A percentile compares a stretch with the other conserved stretches of the same genome.
phyloP scores from a whole-genome alignment of 92 coral and sea anemone species.

The Actinostola sp. region DNA sequence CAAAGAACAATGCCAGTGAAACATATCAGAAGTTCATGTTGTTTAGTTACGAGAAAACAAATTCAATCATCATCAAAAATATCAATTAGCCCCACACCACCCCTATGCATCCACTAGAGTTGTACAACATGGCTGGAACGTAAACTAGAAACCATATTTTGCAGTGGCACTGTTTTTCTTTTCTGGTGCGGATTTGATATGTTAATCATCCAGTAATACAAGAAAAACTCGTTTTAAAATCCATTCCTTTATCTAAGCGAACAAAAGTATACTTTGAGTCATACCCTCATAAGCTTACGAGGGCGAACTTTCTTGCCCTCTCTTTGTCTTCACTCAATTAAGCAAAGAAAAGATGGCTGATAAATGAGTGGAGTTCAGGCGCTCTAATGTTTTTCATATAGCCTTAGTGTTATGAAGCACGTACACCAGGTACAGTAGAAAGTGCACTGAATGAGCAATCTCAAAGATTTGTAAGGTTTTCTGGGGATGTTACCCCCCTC shows the following conservation, averaged over 20 bases:
- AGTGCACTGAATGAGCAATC: not conserved
- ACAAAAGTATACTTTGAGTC: constrained; percentile 1
- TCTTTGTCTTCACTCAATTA: constrained; percentile 22
- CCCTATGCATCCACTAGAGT: too few species aligned
- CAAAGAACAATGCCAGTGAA: too few species aligned
- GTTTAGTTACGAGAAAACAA: too few species aligned
- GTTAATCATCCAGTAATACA: constrained; percentile 18
- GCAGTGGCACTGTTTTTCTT: too few species aligned
- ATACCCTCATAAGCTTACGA: constrained; percentile 8
- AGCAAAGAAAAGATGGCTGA: constrained; percentile 28
- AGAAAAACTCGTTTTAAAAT: constrained; percentile 5
- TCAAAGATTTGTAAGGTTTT: not conserved
- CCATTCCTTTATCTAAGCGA: constrained; percentile 4
- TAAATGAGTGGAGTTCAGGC: not conserved
- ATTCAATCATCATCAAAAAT: too few species aligned
- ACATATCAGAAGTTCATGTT: too few species aligned
- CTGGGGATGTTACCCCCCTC: not conserved
- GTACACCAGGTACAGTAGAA: not conserved
- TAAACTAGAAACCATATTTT: too few species aligned
- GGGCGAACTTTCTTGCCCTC: constrained; percentile 28
- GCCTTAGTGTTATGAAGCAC: not conserved
- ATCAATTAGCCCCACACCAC: too few species aligned
- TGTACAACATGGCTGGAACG: too few species aligned
- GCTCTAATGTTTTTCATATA: not conserved
- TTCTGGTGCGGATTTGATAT: constrained; percentile 8